phyloP scores from a whole-genome alignment of 2,888 invertebrate genomes.

The Cosmia pyralina region DNA sequence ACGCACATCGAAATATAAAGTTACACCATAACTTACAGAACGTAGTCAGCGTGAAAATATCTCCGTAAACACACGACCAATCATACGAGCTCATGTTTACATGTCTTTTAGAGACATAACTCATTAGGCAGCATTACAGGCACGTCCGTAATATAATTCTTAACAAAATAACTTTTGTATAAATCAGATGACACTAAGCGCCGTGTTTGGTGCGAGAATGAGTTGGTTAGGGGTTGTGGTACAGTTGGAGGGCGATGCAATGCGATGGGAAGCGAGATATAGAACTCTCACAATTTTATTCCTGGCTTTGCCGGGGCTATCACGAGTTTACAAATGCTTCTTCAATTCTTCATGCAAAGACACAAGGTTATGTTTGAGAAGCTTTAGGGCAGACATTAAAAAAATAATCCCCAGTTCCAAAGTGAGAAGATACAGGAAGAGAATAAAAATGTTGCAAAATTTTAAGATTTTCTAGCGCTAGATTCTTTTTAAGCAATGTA shows the following conservation, averaged over 20 bases:
- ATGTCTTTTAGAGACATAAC: constrained; percentile 52
- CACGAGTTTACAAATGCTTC: no score
- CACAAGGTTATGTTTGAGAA: no score
- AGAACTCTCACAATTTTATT: no score
- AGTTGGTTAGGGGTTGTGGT: constrained; percentile 4
- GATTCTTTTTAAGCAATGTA: background rate
- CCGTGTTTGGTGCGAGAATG: constrained; percentile 65
- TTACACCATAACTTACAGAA: constrained; percentile 27
- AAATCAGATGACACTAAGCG: constrained; percentile 73
- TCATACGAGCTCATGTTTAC: constrained; percentile 51
- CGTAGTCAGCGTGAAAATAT: constrained; percentile 31
- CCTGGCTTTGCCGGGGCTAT: no score
- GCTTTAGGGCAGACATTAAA: no score
- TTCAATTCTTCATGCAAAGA: no score
- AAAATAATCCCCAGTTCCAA: no score
- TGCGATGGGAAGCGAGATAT: background rate
- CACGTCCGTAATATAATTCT: constrained; percentile 69
- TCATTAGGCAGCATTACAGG: constrained; percentile 61
- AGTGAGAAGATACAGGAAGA: no score
- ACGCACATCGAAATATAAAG: constrained; percentile 33
- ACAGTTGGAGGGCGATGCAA: constrained; percentile 15
- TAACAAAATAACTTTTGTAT: constrained; percentile 69
- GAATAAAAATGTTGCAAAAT: no score
- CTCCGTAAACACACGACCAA: constrained; percentile 46
- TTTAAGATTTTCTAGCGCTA: no score